A percentile compares a stretch with the other conserved stretches of the same genome.
phyloP scores from a whole-genome alignment of 30 jellyfish, hydroid and myxozoan genomes.

The Mastigias papua region DNA sequence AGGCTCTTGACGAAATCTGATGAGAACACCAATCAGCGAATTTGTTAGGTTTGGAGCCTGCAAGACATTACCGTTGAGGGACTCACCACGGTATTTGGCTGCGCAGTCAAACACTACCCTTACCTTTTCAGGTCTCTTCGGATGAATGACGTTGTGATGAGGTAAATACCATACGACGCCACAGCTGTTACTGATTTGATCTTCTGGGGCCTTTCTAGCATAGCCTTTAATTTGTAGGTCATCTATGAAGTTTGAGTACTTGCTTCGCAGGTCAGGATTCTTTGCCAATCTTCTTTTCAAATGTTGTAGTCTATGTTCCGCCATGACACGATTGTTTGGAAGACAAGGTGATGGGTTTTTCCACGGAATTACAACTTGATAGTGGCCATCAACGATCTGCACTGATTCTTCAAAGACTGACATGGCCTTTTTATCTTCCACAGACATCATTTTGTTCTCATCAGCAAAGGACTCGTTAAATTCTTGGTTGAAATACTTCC shows the following conservation, averaged over 20 bases:
- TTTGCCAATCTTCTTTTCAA: slow-evolving; percentile 17
- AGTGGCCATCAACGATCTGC: slow-evolving; percentile 54
- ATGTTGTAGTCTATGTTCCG: slow-evolving; percentile 26
- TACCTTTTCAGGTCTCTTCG: neutral
- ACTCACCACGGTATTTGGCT: neutral
- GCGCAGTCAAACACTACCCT: neutral
- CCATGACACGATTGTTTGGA: slow-evolving; percentile 41
- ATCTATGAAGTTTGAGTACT: slow-evolving; percentile 51
- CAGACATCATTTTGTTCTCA: slow-evolving; percentile 15
- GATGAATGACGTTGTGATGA: neutral
- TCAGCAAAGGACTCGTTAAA: slow-evolving; percentile 28
- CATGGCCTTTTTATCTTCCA: slow-evolving; percentile 33
- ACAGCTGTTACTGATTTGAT: slow-evolving; percentile 4
- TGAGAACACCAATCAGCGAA: neutral
- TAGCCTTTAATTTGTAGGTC: slow-evolving; percentile 21
- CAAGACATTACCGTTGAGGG: neutral
- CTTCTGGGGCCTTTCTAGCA: slow-evolving; percentile 54
- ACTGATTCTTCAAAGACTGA: slow-evolving; percentile 21
- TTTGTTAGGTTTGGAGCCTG: neutral
- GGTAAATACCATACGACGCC: slow-evolving; percentile 12
- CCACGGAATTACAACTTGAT: slow-evolving; percentile 63
- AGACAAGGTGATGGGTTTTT: slow-evolving; percentile 15
- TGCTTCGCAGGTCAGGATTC: slow-evolving; percentile 7
- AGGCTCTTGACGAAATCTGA: neutral
- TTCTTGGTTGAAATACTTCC: slow-evolving; percentile 41